phyloP scores from a whole-genome alignment of 2,113 vertebrate genomes.

The Pelobates fuscus region DNA sequence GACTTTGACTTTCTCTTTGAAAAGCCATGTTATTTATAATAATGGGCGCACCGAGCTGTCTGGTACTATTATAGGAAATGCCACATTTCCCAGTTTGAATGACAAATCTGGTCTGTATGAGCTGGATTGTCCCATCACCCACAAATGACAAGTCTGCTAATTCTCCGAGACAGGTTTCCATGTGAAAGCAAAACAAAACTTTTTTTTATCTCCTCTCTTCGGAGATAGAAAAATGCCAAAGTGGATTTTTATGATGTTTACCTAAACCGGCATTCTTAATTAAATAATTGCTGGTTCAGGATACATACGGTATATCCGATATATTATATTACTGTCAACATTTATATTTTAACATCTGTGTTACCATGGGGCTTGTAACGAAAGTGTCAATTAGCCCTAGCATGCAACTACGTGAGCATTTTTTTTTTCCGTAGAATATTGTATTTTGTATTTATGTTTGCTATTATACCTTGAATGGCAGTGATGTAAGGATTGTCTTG shows the following conservation, averaged over 20 bases:
- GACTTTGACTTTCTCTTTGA: slow-evolving; percentile 37
- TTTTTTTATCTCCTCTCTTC: not conserved
- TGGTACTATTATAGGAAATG: slow-evolving; percentile 31
- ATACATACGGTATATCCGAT: slow-evolving; percentile 16
- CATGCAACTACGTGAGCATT: not conserved
- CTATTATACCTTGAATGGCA: not conserved
- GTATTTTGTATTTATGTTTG: slow-evolving; percentile 11
- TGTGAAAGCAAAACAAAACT: slow-evolving; percentile 29
- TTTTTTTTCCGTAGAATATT: slow-evolving; percentile 25
- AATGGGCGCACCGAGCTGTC: slow-evolving; percentile 38
- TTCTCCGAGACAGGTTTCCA: slow-evolving; percentile 32
- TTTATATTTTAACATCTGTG: slow-evolving; percentile 20
- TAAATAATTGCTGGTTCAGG: slow-evolving; percentile 31
- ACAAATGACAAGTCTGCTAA: slow-evolving; percentile 45
- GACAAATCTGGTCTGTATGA: slow-evolving; percentile 43
- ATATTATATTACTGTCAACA: slow-evolving; percentile 14
- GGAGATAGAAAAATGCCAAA: slow-evolving; percentile 4
- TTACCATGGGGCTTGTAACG: slow-evolving; percentile 31
- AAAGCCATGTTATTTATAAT: slow-evolving; percentile 44
- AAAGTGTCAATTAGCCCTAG: slow-evolving; percentile 25
- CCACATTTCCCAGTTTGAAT: slow-evolving; percentile 44
- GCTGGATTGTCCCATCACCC: slow-evolving; percentile 40
- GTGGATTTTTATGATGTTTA: slow-evolving; percentile 45
- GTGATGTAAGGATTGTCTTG: not conserved
- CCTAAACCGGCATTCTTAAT: slow-evolving; percentile 37